Evolutionary conservation across 2,797 vertebrate species (phyloP).

Genomic region (Carduelis carduelis): DNA sequence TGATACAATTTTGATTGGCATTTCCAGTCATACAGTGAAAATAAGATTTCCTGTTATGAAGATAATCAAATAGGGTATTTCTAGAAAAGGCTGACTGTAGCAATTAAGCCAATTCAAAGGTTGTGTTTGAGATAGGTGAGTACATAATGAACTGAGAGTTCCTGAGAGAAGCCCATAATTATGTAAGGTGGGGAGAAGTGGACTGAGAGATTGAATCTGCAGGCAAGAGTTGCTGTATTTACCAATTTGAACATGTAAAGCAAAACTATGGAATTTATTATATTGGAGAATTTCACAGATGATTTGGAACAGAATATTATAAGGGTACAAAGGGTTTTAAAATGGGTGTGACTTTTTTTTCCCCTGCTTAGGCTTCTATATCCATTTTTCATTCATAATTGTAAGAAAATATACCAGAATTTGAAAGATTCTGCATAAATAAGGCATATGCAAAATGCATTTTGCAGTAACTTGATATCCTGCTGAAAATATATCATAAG

Average conservation of each 20-base stretch:
- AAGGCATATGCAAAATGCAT: background rate
- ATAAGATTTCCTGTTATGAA: constrained; percentile 11
- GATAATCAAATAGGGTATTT: constrained; percentile 4
- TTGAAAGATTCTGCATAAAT: background rate
- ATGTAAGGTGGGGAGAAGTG: background rate
- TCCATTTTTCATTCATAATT: background rate
- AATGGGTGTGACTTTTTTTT: background rate
- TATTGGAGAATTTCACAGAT: background rate
- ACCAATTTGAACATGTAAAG: background rate
- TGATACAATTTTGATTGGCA: background rate
- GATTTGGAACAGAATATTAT: background rate
- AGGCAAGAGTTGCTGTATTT: background rate
- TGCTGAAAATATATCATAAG: background rate
- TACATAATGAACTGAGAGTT: constrained; percentile 29
- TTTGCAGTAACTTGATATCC: background rate
- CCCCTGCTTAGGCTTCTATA: background rate
- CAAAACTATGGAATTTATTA: background rate
- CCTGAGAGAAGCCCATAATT: constrained; percentile 16
- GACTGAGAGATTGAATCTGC: constrained; percentile 14
- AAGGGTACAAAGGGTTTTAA: background rate
- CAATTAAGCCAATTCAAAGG: constrained; percentile 27
- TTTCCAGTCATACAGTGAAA: background rate
- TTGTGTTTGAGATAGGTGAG: constrained; percentile 18
- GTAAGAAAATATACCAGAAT: background rate
- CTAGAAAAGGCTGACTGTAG: background rate